A percentile compares a stretch with the other conserved stretches of the same genome.
Evolutionary conservation across 2,797 vertebrate genomes (phyloP).

Genomic region (Liasis olivaceus): DNA sequence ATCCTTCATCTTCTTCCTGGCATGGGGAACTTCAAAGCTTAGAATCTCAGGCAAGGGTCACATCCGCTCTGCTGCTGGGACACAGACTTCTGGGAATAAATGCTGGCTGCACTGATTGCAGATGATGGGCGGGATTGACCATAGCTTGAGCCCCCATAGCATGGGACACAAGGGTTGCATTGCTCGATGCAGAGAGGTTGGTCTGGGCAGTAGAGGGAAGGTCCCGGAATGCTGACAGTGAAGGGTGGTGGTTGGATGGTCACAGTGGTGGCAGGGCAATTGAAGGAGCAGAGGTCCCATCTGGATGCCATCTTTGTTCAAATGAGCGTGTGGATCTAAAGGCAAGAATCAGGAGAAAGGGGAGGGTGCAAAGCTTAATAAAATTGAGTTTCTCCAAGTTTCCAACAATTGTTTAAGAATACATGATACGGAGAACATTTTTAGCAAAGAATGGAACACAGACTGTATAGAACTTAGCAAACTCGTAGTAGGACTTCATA

Average conservation of each 20-base stretch:
- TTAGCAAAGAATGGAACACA: not conserved
- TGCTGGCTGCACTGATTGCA: not conserved
- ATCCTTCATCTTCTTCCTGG: too few relatives aligned
- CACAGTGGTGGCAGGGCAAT: not conserved
- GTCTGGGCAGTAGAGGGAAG: not conserved
- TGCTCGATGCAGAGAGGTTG: conserved; percentile 5
- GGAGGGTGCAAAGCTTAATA: not conserved
- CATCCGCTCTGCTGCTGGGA: not conserved
- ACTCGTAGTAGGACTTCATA: not conserved
- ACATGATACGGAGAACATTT: too few relatives aligned
- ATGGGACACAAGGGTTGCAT: not conserved
- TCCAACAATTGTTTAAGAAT: not conserved
- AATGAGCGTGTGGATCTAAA: not conserved
- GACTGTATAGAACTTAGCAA: not conserved
- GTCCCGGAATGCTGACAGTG: not conserved
- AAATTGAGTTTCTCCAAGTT: not conserved
- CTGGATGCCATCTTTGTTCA: not conserved
- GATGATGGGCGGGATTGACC: not conserved
- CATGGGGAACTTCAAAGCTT: not conserved
- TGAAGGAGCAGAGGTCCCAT: not conserved
- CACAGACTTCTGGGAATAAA: not conserved
- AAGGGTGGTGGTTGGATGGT: conserved; percentile 19
- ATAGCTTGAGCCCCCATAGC: accelerated
- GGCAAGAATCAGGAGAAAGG: not conserved
- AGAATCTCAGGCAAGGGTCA: not conserved